Base-by-base conservation (phyloP, 92 coral and sea anemone species). In the Muricea muricata region DNA sequence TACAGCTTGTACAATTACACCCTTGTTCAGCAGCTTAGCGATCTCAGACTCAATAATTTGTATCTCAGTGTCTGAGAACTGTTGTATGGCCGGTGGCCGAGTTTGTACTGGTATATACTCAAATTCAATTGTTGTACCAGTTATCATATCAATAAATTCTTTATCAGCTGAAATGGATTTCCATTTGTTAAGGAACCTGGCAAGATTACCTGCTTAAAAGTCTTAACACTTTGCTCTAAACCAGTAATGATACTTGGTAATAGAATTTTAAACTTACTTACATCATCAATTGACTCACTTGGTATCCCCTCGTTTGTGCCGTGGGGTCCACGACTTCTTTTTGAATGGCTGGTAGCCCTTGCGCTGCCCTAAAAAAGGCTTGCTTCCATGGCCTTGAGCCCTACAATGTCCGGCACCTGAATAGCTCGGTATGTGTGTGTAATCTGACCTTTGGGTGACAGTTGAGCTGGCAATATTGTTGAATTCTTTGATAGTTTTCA, bases 401-500 rank as follows among this genome's bases (percentile, higher is more conserved):
- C 13, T 48, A 20, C 39, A 60, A 74, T 45, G 39, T 78, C 65
- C 81, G 23, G 63, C 25, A 24, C 81, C 60, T 39, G 65, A 75
- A 21, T 47, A 45, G 65, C 40, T 61, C 29, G 41, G 67, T 57
- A 7, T 56, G 13, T 56, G 46, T 60, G 24, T 60, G 33, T 24
- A 60, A 10, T 60, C 34, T 3, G 32, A 1, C 68, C 37, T 32
- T 82, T 82, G 69, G 2, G 42, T 70, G 67, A 82, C 86, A 46
- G 68, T 28, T 60, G 75, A 82, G 41, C 50, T 82, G 63, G 77
- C 80, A 71, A 82, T 82, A 40, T 68, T 82, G 46, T 82, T 82
- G 68, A 79, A 82, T 63, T 82, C 80, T 33, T 82, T 79, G 0
- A 86, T 86, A 1, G 85, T 54, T 45, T 79, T 66, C 33, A 86